Conservation (phyloP, 92 coral and sea anemone genomes). For the Zoanthus gigantus region DNA sequence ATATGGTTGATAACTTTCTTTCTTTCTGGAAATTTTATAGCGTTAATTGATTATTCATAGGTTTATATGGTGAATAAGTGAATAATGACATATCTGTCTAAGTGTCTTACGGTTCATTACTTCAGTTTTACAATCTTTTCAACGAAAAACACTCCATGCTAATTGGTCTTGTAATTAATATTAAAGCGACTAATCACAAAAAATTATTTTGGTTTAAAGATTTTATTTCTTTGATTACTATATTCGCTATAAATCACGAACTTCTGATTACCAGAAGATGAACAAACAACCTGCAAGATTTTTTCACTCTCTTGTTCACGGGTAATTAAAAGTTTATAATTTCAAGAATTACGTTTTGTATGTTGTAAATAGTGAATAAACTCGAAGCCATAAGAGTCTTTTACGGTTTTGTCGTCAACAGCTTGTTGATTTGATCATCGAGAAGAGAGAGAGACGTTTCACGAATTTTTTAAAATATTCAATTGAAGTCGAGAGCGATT, state of each 20-base stretch:
- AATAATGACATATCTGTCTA: conserved; percentile 28
- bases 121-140: background rate
- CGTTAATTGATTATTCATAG: conserved; percentile 33
- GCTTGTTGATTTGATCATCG: background rate
- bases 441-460: background rate
- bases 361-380: conserved; percentile 9
- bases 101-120: background rate
- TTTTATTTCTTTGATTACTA: background rate
- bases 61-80: conserved; percentile 32
- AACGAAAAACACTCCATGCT: background rate
- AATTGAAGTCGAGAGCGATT: too few species aligned
- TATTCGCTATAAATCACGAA: background rate
- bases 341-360: conserved; percentile 28
- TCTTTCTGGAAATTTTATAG: background rate
- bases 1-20: background rate
- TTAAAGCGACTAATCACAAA: background rate
- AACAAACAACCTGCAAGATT: conserved; percentile 6
- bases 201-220: background rate
- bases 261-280: background rate
- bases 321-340: conserved; percentile 13
- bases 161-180: background rate
- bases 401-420: background rate
- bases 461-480: background rate
- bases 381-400: background rate
- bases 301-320: conserved; percentile 23